Evolutionary conservation across 2,888 invertebrate genomes (phyloP), one percentile per base, ranked within the genome.

Genomic region (Polydesmus complanatus): DNA sequence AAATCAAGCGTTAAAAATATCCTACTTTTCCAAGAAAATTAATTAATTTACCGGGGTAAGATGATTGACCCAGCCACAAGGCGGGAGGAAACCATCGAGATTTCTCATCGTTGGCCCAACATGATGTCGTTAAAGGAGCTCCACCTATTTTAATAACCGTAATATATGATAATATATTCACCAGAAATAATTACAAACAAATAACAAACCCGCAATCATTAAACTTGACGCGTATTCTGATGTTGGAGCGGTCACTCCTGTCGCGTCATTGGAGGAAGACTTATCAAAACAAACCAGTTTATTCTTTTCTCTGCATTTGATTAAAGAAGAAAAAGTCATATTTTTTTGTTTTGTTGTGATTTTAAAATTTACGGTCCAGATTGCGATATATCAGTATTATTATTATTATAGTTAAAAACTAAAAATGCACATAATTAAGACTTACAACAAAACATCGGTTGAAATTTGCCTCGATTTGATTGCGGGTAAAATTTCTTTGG

Each of bases 21-120:
- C 26, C 23, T 14, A 56, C 19, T 18, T n/a, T n/a, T n/a, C n/a
- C n/a, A n/a, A n/a, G n/a, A n/a, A 21, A 14, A 55, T 11, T 23
- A 26, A 11, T 8, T 11, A 55, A 11, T 8, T 55, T 54, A 63
- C 63, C 54, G 47, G 63, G 47, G 47, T 56, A 64, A 25, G 58
- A 49, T 47, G 58, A 54, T 52, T 64, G 64, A 47, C 60, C 60
- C 23, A 64, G 27, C 64, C 64, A 64, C 11, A 63, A 51, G 5
- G 64, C 55, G 19, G 55, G 63, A n/a, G 62, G 60, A 37, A 61
- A 27, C 61, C 61, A 61, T 11, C 56, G 59, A 21, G 62, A 27
- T 54, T 63, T 62, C 26, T 58, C 52, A 26, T 25, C 51, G 23
- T 64, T 60, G 14, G 60, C 61, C 64, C 64, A 64, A 54, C 52